Evolutionary conservation across 2,797 vertebrate genomes (phyloP), one percentile per base, ranked within the genome.

Genomic region (Hemibagrus guttatus): DNA sequence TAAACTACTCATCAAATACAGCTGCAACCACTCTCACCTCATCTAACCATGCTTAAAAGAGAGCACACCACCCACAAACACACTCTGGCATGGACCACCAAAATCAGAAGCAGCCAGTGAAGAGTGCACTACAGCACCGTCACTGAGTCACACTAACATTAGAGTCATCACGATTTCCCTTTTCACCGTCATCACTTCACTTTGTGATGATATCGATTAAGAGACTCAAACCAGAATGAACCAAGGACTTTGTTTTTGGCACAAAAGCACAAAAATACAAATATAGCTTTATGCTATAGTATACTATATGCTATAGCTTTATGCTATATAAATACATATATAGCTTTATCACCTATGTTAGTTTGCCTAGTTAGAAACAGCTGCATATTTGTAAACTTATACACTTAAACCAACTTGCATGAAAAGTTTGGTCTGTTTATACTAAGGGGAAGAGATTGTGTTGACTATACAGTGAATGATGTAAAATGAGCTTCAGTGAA

Each of bases 31-130:
- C 56, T 74, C 76, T 75, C 21, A 74, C 39, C 13, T 81, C 58
- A 66, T 26, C 87, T 58, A 26, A 72, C n/a, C 19, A 19, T 26
- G 23, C 75, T 39, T 80, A 66, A 81, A 75, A 76, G 74, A 64
- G 71, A 87, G 83, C 78, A 28, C 26, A 11, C 35, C 17, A 39
- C 81, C 63, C 71, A 83, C 49, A 69, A 68, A 78, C 49, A 26
- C 49, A 59, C 85, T 54, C 54, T 13, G 31, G 11, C 31, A 19
- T 49, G 19, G 35, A 58, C 35, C 49, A 21, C 14, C 31, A 78
- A 84, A 59, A 49, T 66, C 59, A 72, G 16, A 23, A 39, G 76
- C 63, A 54, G 59, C 26, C 66, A 31, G 76, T 13, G 35, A 81
- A 74, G 46, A 66, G 83, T 42, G 56, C 66, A 64, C 26, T 58